Evolutionary conservation across 2,888 invertebrate species (phyloP).

Genomic region (Trichogramma evanescens): DNA sequence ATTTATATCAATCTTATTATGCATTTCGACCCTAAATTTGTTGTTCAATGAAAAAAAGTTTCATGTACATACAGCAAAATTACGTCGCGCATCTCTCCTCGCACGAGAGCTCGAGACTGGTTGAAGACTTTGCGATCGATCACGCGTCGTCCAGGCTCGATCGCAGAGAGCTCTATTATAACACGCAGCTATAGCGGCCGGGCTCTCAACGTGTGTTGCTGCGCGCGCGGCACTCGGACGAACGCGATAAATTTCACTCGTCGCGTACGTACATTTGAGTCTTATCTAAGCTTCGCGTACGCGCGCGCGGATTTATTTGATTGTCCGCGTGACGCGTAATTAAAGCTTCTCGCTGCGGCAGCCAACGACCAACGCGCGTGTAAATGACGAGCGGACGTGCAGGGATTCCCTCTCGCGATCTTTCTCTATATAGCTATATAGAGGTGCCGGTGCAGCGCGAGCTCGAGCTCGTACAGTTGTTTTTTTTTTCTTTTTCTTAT

Average conservation of each 20-base stretch:
- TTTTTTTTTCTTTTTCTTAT: background rate
- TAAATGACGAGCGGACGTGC: too few species aligned
- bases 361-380: too few species aligned
- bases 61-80: background rate
- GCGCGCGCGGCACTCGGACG: background rate
- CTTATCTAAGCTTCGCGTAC: background rate
- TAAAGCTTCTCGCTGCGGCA: background rate
- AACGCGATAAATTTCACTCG: background rate
- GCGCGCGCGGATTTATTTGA: constrained; percentile 16
- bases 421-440: too few species aligned
- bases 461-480: too few species aligned
- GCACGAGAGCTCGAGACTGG: background rate
- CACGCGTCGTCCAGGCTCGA: constrained; percentile 3
- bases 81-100: background rate
- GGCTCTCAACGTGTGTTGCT: background rate
- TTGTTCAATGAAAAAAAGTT: background rate
- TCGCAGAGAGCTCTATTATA: too few species aligned
- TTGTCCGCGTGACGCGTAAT: constrained; percentile 14
- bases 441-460: too few species aligned
- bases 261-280: background rate
- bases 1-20: too few species aligned
- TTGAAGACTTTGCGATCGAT: constrained; percentile 12
- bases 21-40: too few species aligned
- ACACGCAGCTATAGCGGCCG: too few species aligned
- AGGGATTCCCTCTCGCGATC: too few species aligned